Percentiles rank a stretch among this genome's conserved stretches.
These are phyloP conservation scores for Pandemis corylana DNA, from an alignment of 2,888 invertebrate species.

Conservation along the genomic window DNA sequence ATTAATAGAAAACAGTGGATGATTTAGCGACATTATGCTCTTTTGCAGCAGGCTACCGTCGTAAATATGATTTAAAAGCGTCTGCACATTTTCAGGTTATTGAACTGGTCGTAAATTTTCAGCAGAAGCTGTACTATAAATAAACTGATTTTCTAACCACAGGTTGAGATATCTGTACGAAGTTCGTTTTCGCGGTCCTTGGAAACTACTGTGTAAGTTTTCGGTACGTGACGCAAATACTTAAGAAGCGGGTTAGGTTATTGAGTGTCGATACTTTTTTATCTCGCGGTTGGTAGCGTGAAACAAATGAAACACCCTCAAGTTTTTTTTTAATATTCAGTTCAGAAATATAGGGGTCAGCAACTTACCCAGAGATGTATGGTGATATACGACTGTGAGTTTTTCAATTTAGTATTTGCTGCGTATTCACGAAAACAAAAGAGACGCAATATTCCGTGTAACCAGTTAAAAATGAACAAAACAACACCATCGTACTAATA, in stretches of 20 bases:
- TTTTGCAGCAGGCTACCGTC: not conserved
- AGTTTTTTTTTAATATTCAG: too few species aligned
- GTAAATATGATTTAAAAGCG: conserved; percentile 9
- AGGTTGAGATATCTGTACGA: not conserved
- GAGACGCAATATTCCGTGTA: too few species aligned
- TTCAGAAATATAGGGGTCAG: too few species aligned
- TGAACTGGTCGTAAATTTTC: conserved; percentile 20
- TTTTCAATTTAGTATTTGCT: too few species aligned
- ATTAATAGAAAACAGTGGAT: too few species aligned
- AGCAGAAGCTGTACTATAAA: conserved; percentile 11
- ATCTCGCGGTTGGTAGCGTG: not conserved
- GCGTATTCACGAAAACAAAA: too few species aligned
- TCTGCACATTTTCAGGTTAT: conserved; percentile 9
- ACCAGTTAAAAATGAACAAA: too few species aligned
- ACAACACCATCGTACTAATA: not conserved
- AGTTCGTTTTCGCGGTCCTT: conserved; percentile 1
- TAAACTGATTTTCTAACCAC: not conserved
- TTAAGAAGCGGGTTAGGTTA: not conserved
- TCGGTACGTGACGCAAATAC: not conserved
- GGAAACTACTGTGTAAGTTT: not conserved
- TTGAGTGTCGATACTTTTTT: not conserved
- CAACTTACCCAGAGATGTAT: too few species aligned
- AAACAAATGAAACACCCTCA: too few species aligned
- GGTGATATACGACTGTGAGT: too few species aligned
- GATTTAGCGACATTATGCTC: too few species aligned